Percentiles rank a stretch among this genome's conserved stretches.
These are phyloP conservation scores for Tiphia femorata DNA, from an alignment of 2,888 invertebrate genomes.

Conservation along the genomic window DNA sequence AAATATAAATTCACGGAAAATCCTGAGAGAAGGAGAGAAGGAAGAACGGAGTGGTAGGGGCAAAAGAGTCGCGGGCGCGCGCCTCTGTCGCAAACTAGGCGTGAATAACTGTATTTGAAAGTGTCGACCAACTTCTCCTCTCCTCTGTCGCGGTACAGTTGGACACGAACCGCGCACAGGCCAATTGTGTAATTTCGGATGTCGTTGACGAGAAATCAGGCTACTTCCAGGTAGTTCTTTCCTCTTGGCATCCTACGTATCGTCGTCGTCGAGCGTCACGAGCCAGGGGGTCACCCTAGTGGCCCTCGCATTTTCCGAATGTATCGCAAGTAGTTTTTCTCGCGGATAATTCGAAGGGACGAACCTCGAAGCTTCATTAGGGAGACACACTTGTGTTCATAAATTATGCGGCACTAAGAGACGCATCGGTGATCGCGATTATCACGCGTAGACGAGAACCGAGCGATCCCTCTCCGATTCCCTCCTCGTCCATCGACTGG, in stretches of 20 bases:
- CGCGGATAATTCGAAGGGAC: too few relatives aligned
- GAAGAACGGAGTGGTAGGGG: neutral
- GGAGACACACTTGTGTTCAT: too few relatives aligned
- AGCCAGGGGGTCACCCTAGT: too few relatives aligned
- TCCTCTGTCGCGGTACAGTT: neutral
- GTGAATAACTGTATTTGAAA: conserved; percentile 34
- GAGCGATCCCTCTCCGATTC: too few relatives aligned
- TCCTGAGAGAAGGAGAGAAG: neutral
- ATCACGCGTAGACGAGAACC: too few relatives aligned
- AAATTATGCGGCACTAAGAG: too few relatives aligned
- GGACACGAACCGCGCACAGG: conserved; percentile 8
- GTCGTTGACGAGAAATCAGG: conserved; percentile 28
- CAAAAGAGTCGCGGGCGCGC: conserved; percentile 14
- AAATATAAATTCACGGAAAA: conserved; percentile 1
- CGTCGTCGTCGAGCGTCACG: neutral
- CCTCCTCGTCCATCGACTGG: too few relatives aligned
- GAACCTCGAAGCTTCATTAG: neutral
- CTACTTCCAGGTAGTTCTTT: conserved; percentile 13
- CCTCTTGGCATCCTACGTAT: neutral
- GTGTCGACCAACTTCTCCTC: conserved; percentile 12
- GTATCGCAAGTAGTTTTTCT: neutral
- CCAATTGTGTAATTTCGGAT: conserved; percentile 33
- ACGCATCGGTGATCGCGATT: too few relatives aligned
- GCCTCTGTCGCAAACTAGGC: conserved; percentile 23
- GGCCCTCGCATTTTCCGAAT: too few relatives aligned